Evolutionary conservation across 2,888 invertebrate species (phyloP).

Genomic region (Cyaniris semiargus): DNA sequence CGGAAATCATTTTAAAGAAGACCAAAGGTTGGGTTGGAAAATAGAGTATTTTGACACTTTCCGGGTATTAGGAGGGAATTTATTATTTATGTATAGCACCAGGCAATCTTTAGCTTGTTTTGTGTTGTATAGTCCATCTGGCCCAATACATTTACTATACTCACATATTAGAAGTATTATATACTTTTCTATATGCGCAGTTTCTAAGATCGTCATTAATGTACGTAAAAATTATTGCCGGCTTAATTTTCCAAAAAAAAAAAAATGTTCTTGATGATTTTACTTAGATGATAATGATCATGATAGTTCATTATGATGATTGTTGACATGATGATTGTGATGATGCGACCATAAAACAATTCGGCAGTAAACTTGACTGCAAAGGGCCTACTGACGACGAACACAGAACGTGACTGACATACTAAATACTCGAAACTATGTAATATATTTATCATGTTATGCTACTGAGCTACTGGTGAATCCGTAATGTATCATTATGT

Average conservation of each 20-base stretch:
- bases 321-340: neutral
- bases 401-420: neutral
- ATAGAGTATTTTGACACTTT: neutral
- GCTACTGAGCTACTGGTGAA: neutral
- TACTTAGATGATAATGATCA: neutral
- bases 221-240: too few relatives aligned
- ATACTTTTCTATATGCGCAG: too few relatives aligned
- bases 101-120: neutral
- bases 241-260: neutral
- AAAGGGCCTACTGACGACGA: neutral
- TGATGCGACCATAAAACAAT: neutral
- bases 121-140: neutral
- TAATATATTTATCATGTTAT: too few relatives aligned
- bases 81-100: too few relatives aligned
- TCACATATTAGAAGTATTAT: too few relatives aligned
- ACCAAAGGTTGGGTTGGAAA: neutral
- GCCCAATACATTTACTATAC: too few relatives aligned
- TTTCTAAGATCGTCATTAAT: too few relatives aligned
- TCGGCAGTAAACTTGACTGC: neutral
- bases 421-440: neutral
- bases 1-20: neutral
- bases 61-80: neutral
- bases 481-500: neutral
- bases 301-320: neutral
- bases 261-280: neutral